Evolutionary conservation across 2,888 invertebrate species (phyloP).

Genomic region (Oligia fasciuncula): DNA sequence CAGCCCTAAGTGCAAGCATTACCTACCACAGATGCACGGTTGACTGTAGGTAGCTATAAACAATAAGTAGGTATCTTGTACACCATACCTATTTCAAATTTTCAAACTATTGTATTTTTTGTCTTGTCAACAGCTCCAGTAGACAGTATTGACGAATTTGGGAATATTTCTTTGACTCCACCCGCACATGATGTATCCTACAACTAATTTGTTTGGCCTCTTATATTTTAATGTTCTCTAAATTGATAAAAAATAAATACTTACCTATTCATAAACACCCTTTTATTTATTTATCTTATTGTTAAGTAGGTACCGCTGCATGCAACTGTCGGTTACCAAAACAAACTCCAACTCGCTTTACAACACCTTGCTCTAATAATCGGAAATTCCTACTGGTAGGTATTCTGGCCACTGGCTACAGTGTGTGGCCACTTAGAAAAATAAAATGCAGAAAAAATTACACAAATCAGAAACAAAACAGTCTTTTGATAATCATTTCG

Average conservation of each 20-base stretch:
- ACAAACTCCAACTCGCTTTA: background rate
- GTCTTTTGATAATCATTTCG: no score
- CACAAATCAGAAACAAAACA: no score
- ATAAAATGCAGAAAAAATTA: no score
- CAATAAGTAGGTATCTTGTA: background rate
- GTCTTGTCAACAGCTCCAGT: conserved; percentile 22
- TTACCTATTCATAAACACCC: background rate
- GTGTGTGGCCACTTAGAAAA: no score
- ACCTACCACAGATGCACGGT: background rate
- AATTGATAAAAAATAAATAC: conserved; percentile 7
- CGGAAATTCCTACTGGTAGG: background rate
- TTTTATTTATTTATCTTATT: conserved; percentile 11
- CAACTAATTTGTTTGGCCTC: conserved; percentile 11
- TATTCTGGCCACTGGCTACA: no score
- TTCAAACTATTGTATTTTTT: background rate
- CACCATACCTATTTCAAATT: background rate
- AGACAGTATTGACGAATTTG: background rate
- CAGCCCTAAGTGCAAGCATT: background rate
- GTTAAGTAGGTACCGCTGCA: background rate
- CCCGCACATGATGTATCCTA: conserved; percentile 52
- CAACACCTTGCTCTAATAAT: background rate
- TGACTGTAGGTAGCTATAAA: background rate
- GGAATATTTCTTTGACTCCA: conserved; percentile 61
- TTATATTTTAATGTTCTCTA: background rate
- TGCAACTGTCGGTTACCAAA: background rate